These are phyloP conservation scores for Oreochromis spilurus DNA, from an alignment of 2,113 vertebrate genomes.

Conservation along the genomic window DNA sequence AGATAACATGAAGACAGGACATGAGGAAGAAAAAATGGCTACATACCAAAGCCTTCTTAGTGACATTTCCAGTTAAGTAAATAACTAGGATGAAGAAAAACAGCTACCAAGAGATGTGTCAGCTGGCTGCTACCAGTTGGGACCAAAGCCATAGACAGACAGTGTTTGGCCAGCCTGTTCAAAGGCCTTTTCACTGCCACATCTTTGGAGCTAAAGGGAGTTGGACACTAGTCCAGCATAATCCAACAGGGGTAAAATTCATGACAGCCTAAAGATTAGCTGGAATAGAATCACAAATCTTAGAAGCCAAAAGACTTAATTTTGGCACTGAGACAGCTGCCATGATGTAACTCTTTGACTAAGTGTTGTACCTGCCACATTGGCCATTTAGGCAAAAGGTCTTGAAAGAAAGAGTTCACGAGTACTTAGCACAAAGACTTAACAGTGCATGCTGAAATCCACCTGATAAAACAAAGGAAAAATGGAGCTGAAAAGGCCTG, in stretches of 20 bases:
- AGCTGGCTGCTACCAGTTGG: conserved; percentile 10
- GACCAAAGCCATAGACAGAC: conserved; percentile 11
- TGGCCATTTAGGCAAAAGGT: neutral
- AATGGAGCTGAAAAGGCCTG: neutral
- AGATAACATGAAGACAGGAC: neutral
- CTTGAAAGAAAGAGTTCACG: neutral
- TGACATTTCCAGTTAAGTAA: conserved; percentile 64
- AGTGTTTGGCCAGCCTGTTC: conserved; percentile 27
- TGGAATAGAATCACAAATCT: conserved; percentile 16
- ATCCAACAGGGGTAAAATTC: neutral
- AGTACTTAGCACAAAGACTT: neutral
- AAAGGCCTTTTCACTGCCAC: conserved; percentile 21
- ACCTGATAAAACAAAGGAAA: neutral
- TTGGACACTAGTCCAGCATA: conserved; percentile 11
- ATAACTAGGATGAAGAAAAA: conserved; percentile 50
- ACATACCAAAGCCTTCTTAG: conserved; percentile 18
- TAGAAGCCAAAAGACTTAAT: neutral
- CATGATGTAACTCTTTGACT: neutral
- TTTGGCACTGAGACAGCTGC: neutral
- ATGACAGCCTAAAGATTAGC: conserved; percentile 13
- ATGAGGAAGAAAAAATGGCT: conserved; percentile 18
- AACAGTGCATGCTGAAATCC: neutral
- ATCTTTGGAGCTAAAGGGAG: conserved; percentile 12
- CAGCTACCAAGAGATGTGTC: conserved; percentile 29
- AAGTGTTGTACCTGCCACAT: neutral